phyloP scores from a whole-genome alignment of 2,888 invertebrate genomes.

The Andrena fulva region DNA sequence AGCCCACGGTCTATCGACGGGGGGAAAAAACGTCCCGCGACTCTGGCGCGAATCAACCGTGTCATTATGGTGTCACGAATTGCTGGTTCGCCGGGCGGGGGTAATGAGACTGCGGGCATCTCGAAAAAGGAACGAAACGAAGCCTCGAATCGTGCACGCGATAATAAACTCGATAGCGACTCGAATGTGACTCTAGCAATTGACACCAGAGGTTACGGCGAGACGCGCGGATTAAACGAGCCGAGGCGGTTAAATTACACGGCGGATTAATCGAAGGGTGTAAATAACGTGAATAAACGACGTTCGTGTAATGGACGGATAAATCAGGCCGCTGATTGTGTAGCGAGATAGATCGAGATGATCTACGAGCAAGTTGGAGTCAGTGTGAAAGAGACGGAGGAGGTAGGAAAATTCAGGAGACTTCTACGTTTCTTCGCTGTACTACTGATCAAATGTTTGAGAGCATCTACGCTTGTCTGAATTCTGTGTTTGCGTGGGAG shows the following conservation, averaged over 20 bases:
- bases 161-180: constrained; percentile 40
- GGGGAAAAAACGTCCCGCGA: neutral
- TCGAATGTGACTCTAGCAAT: constrained; percentile 31
- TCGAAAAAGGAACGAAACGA: neutral
- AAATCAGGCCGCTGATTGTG: constrained; percentile 49
- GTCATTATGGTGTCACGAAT: neutral
- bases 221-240: constrained; percentile 35
- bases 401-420: neutral
- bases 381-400: neutral
- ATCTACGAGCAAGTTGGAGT: neutral
- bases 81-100: neutral
- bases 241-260: constrained; percentile 51
- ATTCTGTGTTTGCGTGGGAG: too few relatives aligned
- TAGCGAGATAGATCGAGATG: constrained; percentile 36
- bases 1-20: neutral
- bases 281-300: constrained; percentile 58
- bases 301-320: constrained; percentile 47
- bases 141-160: constrained; percentile 7
- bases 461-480: too few relatives aligned
- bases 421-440: too few relatives aligned
- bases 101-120: neutral
- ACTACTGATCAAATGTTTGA: too few relatives aligned
- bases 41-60: constrained; percentile 6
- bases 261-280: constrained; percentile 50
- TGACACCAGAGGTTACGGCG: constrained; percentile 43